Evolutionary conservation across 2,797 vertebrate genomes (phyloP), one percentile per base, ranked within the genome.

Genomic region (Micromesistius poutassou): DNA sequence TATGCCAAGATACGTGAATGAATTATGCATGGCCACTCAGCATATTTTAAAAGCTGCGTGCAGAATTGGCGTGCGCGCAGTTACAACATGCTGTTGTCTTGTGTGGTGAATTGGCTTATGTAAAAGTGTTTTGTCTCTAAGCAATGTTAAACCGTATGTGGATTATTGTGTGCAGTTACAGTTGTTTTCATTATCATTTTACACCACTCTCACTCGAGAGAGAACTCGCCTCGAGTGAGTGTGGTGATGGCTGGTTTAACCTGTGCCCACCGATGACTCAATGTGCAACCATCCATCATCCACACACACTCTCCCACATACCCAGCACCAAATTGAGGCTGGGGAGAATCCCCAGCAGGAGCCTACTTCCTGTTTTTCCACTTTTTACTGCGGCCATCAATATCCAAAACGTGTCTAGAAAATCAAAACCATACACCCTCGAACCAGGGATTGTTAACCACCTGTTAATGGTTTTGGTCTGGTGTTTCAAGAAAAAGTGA

Each of bases 21-120:
- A 90, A 91, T 93, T 82, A 93, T 91, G 78, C 87, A 91, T 85
- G 40, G 42, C 28, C 80, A 78, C 79, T 84, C 79, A 71, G 76
- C 84, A 80, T 33, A 81, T 83, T 78, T 79, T 79, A 74, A 86
- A 82, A 80, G 78, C 36, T 68, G 35, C 71, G 79, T 25, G 42
- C 76, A n/a, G 16, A 77, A 77, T 22, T 22, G 46, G 40, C 19
- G 4, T 55, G 46, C 33, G 28, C 72, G 40, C 40, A 40, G 35
- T 42, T 30, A 74, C 76, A 77, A 87, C 77, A 78, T 78, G 77
- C 38, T 74, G 78, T 78, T 75, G 19, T 50, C 8, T 55, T 71
- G 38, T 38, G 25, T 31, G 16, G 30, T 38, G 74, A 13, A 25
- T 73, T 79, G 76, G 4, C 50, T 19, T 71, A 66, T 77, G 40